phyloP scores from a whole-genome alignment of 1,140 invertebrate genomes.

The Halesus radiatus region DNA sequence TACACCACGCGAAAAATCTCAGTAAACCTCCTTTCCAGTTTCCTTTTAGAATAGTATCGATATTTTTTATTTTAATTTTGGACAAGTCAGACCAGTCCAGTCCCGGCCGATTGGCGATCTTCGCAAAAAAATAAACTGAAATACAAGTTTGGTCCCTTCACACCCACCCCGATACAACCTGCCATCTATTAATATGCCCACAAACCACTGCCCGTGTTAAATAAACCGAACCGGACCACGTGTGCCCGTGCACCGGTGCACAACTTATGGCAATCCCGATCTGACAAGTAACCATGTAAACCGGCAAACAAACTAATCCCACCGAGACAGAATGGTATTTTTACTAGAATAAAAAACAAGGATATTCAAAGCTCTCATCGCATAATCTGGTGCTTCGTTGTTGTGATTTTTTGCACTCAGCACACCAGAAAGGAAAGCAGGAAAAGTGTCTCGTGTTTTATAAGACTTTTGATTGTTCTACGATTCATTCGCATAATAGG shows the following conservation, averaged over 20 bases:
- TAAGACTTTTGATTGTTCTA: no score
- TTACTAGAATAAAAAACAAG: no score
- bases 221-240: slow-evolving; percentile 26
- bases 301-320: not conserved
- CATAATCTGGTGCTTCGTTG: no score
- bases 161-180: slow-evolving; percentile 22
- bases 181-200: slow-evolving; percentile 30
- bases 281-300: slow-evolving; percentile 10
- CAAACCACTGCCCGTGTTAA: slow-evolving; percentile 25
- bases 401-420: no score
- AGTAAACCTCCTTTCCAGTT: no score
- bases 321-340: not conserved
- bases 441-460: no score
- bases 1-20: no score
- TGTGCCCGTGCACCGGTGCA: slow-evolving; percentile 26
- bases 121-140: slow-evolving; percentile 1
- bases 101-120: not conserved
- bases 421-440: no score
- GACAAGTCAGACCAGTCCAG: not conserved
- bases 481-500: no score
- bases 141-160: not conserved
- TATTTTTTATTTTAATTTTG: not conserved
- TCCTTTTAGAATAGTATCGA: not conserved
- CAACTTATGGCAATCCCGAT: slow-evolving; percentile 12
- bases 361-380: no score